Conservation (phyloP, 23 tunicate genomes). For the Ascidia mentula region DNA sequence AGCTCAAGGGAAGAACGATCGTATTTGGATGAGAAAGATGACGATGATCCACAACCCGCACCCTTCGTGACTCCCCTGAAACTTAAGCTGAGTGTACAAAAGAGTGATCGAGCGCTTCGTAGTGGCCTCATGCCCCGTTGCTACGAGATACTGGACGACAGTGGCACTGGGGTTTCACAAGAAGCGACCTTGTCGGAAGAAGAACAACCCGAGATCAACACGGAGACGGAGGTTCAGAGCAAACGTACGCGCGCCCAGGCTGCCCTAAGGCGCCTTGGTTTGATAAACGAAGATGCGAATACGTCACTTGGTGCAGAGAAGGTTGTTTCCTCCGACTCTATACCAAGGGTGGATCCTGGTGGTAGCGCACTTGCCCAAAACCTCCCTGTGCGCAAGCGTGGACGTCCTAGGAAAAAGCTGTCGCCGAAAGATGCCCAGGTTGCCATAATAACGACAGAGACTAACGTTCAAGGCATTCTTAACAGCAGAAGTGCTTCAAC, state of each 20-base stretch:
- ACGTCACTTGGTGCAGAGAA: not conserved
- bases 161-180: not conserved
- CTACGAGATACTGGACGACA: conserved; percentile 25
- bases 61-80: conserved; percentile 35
- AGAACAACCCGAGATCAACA: too few species aligned
- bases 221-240: not conserved
- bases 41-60: not conserved
- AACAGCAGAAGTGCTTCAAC: conserved; percentile 2
- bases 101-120: conserved; percentile 43
- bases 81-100: conserved; percentile 42
- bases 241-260: conserved; percentile 12
- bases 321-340: not conserved
- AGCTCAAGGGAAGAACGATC: not conserved
- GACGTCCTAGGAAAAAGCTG: not conserved
- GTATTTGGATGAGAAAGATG: not conserved
- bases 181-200: not conserved
- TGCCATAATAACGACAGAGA: not conserved
- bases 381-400: not conserved
- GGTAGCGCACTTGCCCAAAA: not conserved
- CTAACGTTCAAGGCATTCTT: not conserved
- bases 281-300: not conserved
- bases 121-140: conserved; percentile 43
- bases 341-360: not conserved
- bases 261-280: conserved; percentile 5
- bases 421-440: not conserved